Base-by-base conservation (phyloP, 1,140 invertebrate genomes). In the Drosophila willistoni region DNA sequence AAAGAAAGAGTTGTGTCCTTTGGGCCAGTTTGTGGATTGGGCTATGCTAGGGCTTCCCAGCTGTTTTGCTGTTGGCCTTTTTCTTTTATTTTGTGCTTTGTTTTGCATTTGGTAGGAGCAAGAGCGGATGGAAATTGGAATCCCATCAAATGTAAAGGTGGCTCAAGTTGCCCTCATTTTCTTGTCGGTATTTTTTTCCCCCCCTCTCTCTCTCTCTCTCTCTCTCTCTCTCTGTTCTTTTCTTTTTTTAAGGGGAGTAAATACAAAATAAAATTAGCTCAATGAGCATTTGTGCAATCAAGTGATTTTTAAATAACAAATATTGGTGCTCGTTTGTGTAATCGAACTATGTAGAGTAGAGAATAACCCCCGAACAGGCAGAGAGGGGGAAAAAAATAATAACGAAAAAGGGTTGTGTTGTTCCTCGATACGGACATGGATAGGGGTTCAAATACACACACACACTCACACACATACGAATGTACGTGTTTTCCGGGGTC, bases 201-300 rank as follows among this genome's bases (percentile, higher is more conserved):
- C n/a, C n/a, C n/a, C n/a, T n/a, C n/a, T n/a, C n/a, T n/a, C 0
- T 33, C 1, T 2, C 3, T 10, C 19, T 22, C 19, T 25, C 22
- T 25, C 22, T 25, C 22, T 14, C 2, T 5, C 17, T 19, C n/a
- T 13, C 13, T 64, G 14, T 25, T 29, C 2, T n/a, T 7, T 44
- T 2, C 14, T 71, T 63, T 67, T 60, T 66, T 42, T 68, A 22
- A 42, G 62, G 70, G 44, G 17, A 19, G 44, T 51, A 51, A 51
- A 51, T 71, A 72, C 78, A 68, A 81, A 81, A 85, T 89, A 73
- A 89, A 89, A 89, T 89, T 89, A 89, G 84, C 81, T 79, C 85
- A 90, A 89, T 89, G 84, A 89, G 84, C 84, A 89, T 89, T 89
- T 89, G 85, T 90, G 84, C 84, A 89, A 89, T 89, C 84, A 89